Base-by-base conservation (phyloP, 2,888 invertebrate genomes). In the Autographa gamma region DNA sequence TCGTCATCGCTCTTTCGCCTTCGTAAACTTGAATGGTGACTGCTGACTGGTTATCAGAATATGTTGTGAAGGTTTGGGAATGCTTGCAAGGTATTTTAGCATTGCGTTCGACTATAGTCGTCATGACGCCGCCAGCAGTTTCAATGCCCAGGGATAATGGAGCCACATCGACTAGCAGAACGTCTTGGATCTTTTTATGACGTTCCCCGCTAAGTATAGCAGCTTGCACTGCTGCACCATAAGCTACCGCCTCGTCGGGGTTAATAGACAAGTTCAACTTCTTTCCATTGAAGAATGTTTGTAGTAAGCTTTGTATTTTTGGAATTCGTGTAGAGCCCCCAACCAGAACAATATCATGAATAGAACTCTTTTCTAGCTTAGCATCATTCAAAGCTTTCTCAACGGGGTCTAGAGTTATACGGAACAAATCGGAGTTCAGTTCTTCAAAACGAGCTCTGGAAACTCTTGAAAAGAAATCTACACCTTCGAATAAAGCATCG, bases 281-380 rank as follows among this genome's bases (percentile, higher is more conserved):
- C 89, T 97, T 97, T 0, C 97, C 97, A 80, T 96, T 96, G 92
- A 98, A 98, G 92, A 97, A 98, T 85, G 97, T 97, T 90, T 97
- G 97, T 14, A 98, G 91, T 79, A 98, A 92, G 78, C 93, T 97
- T 89, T 98, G 98, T 73, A 98, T 97, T 91, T 98, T 98, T 0
- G 98, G 98, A 73, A 98, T 98, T 62, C 98, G 96, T 0, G 97
- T 98, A 0, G 98, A 98, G 5, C 98, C 98, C 13, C 98, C 98
- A 8, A 98, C 98, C 60, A 98, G 92, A 0, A 98, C 98, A 5
- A 98, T 97, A 79, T 98, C 98, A 83, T 98, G 96, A 71, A 98
- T 97, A 31, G 96, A 92, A 11, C 91, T 93, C 85, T 98, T 98
- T 86, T 97, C 97, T 93, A 98, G 92, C 86, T 98, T 97, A 0